phyloP scores from a whole-genome alignment of 2,888 invertebrate species.

The Melinaea marsaeus region DNA sequence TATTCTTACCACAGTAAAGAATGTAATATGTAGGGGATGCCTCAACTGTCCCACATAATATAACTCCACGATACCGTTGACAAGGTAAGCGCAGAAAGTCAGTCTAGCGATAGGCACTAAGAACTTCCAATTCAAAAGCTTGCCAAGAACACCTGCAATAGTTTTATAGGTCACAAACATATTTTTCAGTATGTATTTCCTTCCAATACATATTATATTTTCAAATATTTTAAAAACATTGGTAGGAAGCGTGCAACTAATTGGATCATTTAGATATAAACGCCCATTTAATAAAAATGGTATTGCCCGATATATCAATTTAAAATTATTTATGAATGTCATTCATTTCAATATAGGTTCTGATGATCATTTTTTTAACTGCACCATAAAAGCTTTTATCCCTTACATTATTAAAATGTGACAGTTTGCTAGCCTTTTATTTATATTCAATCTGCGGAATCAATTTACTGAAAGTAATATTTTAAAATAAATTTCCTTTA shows the following conservation, averaged over 20 bases:
- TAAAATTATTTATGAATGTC: slow-evolving; percentile 23
- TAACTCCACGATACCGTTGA: slow-evolving; percentile 83
- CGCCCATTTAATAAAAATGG: slow-evolving; percentile 15
- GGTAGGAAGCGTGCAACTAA: neutral
- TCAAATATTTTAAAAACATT: neutral
- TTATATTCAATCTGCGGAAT: slow-evolving; percentile 3
- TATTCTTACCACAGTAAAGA: slow-evolving; percentile 78
- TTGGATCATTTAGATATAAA: slow-evolving; percentile 6
- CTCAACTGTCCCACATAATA: slow-evolving; percentile 80
- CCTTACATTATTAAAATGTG: slow-evolving; percentile 8
- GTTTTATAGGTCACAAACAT: slow-evolving; percentile 4
- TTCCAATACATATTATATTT: neutral
- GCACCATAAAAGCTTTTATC: slow-evolving; percentile 9
- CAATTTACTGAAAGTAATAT: slow-evolving; percentile 5
- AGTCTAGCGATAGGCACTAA: slow-evolving; percentile 82
- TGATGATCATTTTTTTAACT: slow-evolving; percentile 20
- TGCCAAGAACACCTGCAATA: slow-evolving; percentile 74
- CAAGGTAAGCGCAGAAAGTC: slow-evolving; percentile 84
- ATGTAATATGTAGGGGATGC: slow-evolving; percentile 79
- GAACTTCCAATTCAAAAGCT: slow-evolving; percentile 78
- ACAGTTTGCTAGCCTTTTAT: slow-evolving; percentile 6
- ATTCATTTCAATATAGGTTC: slow-evolving; percentile 20
- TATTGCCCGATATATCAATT: slow-evolving; percentile 21
- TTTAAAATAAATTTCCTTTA: neutral
- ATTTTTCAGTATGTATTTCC: neutral